Evolutionary conservation across 2,888 invertebrate genomes (phyloP).

Genomic region (Endomychus coccineus): DNA sequence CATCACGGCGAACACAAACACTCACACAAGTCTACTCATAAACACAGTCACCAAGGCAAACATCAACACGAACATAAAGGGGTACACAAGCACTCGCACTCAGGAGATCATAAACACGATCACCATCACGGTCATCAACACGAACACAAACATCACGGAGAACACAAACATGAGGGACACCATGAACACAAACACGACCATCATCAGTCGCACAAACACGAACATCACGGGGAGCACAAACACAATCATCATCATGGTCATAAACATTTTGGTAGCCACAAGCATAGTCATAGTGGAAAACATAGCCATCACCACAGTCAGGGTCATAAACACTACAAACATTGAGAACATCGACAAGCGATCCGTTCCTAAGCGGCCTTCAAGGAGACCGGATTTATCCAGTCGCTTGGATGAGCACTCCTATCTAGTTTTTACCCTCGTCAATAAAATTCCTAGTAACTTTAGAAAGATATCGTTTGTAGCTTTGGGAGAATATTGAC

Average conservation of each 20-base stretch:
- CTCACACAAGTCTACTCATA: constrained; percentile 16
- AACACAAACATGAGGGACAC: constrained; percentile 23
- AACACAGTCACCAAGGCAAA: constrained; percentile 8
- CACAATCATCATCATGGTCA: constrained; percentile 23
- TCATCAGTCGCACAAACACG: constrained; percentile 21
- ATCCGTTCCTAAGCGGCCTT: background rate
- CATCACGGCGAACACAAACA: constrained; percentile 18
- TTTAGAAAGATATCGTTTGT: too few relatives aligned
- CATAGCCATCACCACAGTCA: constrained; percentile 21
- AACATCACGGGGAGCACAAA: constrained; percentile 22
- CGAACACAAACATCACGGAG: constrained; percentile 24
- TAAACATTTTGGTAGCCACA: constrained; percentile 22
- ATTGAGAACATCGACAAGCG: background rate
- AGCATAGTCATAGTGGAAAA: constrained; percentile 24
- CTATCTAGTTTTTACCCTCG: too few relatives aligned
- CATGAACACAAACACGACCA: constrained; percentile 25
- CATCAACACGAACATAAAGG: constrained; percentile 18
- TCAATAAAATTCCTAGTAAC: too few relatives aligned
- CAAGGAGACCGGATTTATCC: too few relatives aligned
- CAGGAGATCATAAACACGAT: constrained; percentile 31
- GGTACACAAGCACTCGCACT: constrained; percentile 31
- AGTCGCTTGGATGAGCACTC: too few relatives aligned
- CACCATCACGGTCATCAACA: constrained; percentile 29
- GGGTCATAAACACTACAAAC: constrained; percentile 8
- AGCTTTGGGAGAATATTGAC: too few relatives aligned